Base-by-base conservation (phyloP, 2,797 vertebrate genomes). In the Typhlichthys eigenmanni region DNA sequence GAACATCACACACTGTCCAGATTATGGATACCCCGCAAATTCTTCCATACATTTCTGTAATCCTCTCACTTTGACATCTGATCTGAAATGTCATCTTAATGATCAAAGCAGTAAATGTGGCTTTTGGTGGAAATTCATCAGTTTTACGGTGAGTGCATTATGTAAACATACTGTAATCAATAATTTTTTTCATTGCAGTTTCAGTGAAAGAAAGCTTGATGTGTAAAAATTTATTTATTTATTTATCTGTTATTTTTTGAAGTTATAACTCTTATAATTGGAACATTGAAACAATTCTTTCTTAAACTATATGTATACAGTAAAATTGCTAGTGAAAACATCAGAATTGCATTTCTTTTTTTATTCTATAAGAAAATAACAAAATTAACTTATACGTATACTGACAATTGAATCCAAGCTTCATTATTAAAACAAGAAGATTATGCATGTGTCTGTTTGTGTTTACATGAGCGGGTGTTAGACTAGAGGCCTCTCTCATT, bases 201-300 rank as follows among this genome's bases (percentile, higher is more conserved):
- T 8, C 6, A 3, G 66, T 69, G 52, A 72, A 65, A 85, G 75
- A 85, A 82, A 79, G 60, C 63, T 74, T 87, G 83, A 90, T 78
- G 64, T 81, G 89, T 90, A 85, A 87, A 86, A 45, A 38, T 38
- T 7, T 0, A 38, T 38, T 38, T 9, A 9, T 38, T 7, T 38
- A 38, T 38, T 38, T 38, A 38, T 38, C 34, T 38, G 2, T 24
- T 24, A 24, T 24, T 24, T 17, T 17, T 17, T 17, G 17, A 17
- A 17, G 17, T 17, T 17, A 17, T 17, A 17, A 17, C 17, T 17
- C 17, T 17, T 24, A 24, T 3, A 24, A 24, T 24, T 24, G 24
- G 24, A 24, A 24, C 24, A 24, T 3, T 24, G 24, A 24, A 24
- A 24, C 24, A 24, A 3, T 24, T 3, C 0, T 3, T 3, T 24